Evolutionary conservation across 2,888 invertebrate genomes (phyloP), one percentile per base, ranked within the genome.

Genomic region (Temnothorax unifasciatus): DNA sequence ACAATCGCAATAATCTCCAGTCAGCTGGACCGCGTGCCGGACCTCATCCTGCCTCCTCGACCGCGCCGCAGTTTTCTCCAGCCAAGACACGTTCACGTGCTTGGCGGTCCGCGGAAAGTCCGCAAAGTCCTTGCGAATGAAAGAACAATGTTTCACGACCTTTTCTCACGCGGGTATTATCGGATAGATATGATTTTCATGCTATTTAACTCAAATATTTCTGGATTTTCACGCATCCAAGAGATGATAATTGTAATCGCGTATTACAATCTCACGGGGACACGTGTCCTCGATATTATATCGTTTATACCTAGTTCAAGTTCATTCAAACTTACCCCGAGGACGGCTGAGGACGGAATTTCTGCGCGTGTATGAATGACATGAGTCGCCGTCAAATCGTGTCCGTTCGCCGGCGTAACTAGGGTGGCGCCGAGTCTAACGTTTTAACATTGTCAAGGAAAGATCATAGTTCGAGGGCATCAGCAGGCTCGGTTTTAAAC

Each of bases 81-180:
- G 18, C 94, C 94, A 94, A 9, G 92, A 92, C 52, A 92, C 86
- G 41, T 85, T 90, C n/a, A 94, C 93, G 84, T 94, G 94, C 18
- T 92, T 90, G 6, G 91, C 93, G 15, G 85, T 88, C 73, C 90
- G 93, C 4, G 94, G 91, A 29, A 91, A 52, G 25, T 86, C 88
- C 5, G 74, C 74, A 18, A 84, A 82, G 52, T 92, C 90, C 94
- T 94, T 44, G 18, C 9, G 2, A 44, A 68, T 47, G 44, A 44
- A 25, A 73, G 15, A 44, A 2, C 25, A 4, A 47, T 15, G 11
- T 47, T 68, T 68, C 11, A 68, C 25, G 0, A 47, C 2, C 47
- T 13, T 68, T 18, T 29, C 4, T 68, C 9, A 11, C 47, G 21
- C 3, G 25, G 4, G 6, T 11, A 47, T 68, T 21, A 6, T 15